These are phyloP conservation scores for Oligia latruncula DNA, from an alignment of 2,888 invertebrate genomes.

Conservation along the genomic window DNA sequence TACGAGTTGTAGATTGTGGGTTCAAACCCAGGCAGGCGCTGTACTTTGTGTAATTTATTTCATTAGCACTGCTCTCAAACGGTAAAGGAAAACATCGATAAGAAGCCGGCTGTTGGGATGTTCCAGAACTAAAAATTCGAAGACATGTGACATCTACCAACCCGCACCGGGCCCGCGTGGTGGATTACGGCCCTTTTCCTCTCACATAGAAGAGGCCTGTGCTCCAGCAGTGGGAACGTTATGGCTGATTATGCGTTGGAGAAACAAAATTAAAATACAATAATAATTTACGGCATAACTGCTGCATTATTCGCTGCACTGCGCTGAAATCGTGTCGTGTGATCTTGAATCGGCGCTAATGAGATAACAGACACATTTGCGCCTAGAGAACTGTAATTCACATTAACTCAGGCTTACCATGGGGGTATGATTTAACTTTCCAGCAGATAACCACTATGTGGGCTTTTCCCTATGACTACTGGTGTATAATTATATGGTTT, in stretches of 20 bases:
- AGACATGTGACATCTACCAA: not conserved
- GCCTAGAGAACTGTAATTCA: slow-evolving; percentile 52
- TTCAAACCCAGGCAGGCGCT: not conserved
- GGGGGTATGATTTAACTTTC: slow-evolving; percentile 56
- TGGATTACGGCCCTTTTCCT: not conserved
- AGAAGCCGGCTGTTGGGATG: not conserved
- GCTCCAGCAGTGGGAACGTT: not conserved
- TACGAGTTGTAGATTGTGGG: not conserved
- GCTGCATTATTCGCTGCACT: slow-evolving; percentile 37
- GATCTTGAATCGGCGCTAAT: slow-evolving; percentile 25
- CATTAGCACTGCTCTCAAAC: not conserved
- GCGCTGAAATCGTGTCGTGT: slow-evolving; percentile 35
- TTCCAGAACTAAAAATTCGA: not conserved
- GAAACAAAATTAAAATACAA: slow-evolving; percentile 5
- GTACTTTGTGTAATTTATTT: not conserved
- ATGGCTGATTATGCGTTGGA: not conserved
- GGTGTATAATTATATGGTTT: slow-evolving; percentile 16
- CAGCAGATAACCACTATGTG: slow-evolving; percentile 36
- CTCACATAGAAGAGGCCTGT: not conserved
- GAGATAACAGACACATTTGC: slow-evolving; percentile 28
- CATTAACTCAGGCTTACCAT: slow-evolving; percentile 44
- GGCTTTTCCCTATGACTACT: slow-evolving; percentile 13
- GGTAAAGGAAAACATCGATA: not conserved
- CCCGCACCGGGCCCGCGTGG: not conserved
- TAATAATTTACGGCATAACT: slow-evolving; percentile 19